A percentile compares a stretch with the other conserved stretches of the same genome.
Conservation (phyloP, 1,140 invertebrate species). For the Trichonephila clavipes region DNA sequence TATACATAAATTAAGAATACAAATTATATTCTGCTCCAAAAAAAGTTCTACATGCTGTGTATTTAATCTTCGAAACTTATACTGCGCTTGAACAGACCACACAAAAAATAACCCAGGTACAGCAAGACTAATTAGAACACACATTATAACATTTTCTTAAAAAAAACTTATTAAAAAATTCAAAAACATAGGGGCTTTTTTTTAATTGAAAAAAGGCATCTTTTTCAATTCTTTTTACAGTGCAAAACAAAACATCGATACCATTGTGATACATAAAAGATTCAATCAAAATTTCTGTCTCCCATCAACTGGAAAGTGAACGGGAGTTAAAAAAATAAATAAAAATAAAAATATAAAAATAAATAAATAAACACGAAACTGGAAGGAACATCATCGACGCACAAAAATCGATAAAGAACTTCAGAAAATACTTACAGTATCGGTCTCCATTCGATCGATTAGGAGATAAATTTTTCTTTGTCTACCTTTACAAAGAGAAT, state of each 20-base stretch:
- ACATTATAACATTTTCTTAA: too few relatives aligned
- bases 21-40: too few relatives aligned
- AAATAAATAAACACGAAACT: too few relatives aligned
- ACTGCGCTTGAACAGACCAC: too few relatives aligned
- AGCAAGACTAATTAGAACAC: too few relatives aligned
- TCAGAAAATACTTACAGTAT: conserved; percentile 37
- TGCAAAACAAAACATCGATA: neutral
- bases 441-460: conserved; percentile 53
- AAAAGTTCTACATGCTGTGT: too few relatives aligned
- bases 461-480: conserved; percentile 40
- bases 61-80: too few relatives aligned
- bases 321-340: neutral
- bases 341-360: neutral
- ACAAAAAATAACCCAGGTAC: too few relatives aligned
- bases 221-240: neutral
- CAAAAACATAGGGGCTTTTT: too few relatives aligned
- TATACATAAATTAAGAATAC: too few relatives aligned
- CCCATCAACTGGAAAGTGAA: neutral
- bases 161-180: too few relatives aligned
- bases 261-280: neutral
- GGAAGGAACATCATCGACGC: conserved; percentile 23
- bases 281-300: conserved; percentile 12
- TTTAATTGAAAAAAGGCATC: too few relatives aligned
- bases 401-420: neutral
- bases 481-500: conserved; percentile 5